Base-by-base conservation (phyloP, 1,140 invertebrate species). In the Drosophila subpulchrella region DNA sequence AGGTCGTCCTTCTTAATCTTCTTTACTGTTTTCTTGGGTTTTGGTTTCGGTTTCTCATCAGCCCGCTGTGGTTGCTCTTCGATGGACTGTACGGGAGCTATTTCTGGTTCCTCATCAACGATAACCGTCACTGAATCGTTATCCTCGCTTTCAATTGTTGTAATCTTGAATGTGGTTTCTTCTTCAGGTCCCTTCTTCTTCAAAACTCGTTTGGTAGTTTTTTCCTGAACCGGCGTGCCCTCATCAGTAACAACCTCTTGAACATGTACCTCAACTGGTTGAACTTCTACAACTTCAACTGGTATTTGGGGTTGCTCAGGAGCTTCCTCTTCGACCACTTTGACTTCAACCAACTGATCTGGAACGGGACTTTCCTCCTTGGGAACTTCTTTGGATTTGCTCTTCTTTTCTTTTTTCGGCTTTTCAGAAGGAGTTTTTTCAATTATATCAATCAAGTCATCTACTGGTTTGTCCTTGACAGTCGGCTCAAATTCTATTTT, bases 141-240 rank as follows among this genome's bases (percentile, higher is more conserved):
- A 20, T 81, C 89, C 34, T 92, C 92, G 59, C 86, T 91, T 70
- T 93, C 78, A 61, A 93, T 91, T n/a, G 91, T 92, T 10, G 93
- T 91, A 0, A 93, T 93, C 54, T 91, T 77, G 27, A 75, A 78
- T 0, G 75, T 91, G 7, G 70, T 93, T 12, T 94, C 92, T 27
- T 94, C 92, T 62, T 91, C 92, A 1, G 80, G 75, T 12, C 80
- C 79, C 46, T 92, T 88, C 47, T 93, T 93, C 67, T 92, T 93
- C 8, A 93, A 76, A 4, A 91, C 62, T 8, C 92, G 78, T 65
- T 93, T 93, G 4, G 91, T 92, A 24, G 84, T 91, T 47, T 88
- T 92, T 50, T 92, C 92, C 77, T 73, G 75, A 39, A 83, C 63
- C 12, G 90, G 86, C 20, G 84, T 84, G 34, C 90, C 90, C 36